A percentile compares a stretch with the other conserved stretches of the same genome.
phyloP scores from a whole-genome alignment of 2,797 vertebrate genomes.

The Tadarida brasiliensis region DNA sequence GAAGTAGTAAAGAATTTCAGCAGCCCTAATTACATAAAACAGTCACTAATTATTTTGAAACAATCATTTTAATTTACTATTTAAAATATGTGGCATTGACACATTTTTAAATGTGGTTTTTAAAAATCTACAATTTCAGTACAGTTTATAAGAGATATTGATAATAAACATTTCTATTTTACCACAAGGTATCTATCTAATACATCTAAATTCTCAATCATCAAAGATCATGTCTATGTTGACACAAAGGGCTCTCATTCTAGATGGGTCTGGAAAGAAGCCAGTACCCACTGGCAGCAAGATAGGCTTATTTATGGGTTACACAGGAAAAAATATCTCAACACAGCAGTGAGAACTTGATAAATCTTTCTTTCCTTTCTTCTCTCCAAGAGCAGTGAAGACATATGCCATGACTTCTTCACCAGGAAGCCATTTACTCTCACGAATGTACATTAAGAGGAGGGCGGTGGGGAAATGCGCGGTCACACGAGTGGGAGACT shows the following conservation, averaged over 20 bases:
- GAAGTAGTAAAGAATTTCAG: slow-evolving; percentile 95
- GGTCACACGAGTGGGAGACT: fast-evolving
- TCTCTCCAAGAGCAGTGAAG: background rate
- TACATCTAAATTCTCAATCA: background rate
- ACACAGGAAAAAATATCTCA: background rate
- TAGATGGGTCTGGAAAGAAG: slow-evolving; percentile 4
- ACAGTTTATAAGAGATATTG: background rate
- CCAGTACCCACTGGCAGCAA: background rate
- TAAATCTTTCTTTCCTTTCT: background rate
- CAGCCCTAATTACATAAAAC: slow-evolving; percentile 88
- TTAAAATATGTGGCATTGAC: background rate
- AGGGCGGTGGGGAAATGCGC: fast-evolving
- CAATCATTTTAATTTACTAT: background rate
- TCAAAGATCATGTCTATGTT: background rate
- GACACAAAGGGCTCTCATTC: background rate
- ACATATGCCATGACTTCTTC: background rate
- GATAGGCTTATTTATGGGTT: background rate
- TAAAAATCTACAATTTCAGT: background rate
- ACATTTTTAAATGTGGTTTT: background rate
- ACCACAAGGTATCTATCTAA: background rate
- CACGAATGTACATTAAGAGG: background rate
- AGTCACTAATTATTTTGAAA: slow-evolving; percentile 67
- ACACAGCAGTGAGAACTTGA: background rate
- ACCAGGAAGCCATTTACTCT: background rate
- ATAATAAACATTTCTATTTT: slow-evolving; percentile 34